These are phyloP conservation scores for Cuniculus paca DNA, from an alignment of 2,797 vertebrate genomes.

Conservation along the genomic window DNA sequence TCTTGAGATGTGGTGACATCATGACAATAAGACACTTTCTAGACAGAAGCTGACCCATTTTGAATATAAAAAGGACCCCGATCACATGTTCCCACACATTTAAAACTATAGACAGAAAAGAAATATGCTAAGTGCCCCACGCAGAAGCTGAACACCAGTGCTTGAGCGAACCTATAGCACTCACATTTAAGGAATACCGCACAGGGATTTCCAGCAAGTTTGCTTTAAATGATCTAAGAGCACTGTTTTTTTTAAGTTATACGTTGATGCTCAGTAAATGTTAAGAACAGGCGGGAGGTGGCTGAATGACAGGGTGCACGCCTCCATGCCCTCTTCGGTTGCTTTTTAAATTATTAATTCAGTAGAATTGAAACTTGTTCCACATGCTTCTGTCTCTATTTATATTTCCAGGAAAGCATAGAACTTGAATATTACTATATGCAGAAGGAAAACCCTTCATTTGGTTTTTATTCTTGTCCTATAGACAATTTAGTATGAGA, in stretches of 20 bases:
- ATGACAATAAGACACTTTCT: conserved; percentile 98
- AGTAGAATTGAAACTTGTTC: conserved; percentile 61
- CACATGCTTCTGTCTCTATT: conserved; percentile 75
- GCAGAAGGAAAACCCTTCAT: conserved; percentile 69
- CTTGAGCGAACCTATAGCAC: conserved; percentile 84
- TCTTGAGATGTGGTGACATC: conserved; percentile 98
- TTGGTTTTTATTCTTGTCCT: conserved; percentile 68
- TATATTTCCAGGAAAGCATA: conserved; percentile 67
- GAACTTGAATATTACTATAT: conserved; percentile 65
- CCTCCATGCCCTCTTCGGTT: conserved; percentile 24
- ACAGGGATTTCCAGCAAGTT: conserved; percentile 72
- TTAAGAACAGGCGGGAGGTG: conserved; percentile 73
- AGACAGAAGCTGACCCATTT: conserved; percentile 96
- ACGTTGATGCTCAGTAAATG: conserved; percentile 78
- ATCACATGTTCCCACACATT: conserved; percentile 97
- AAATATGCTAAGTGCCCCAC: conserved; percentile 85
- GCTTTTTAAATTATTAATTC: conserved; percentile 79
- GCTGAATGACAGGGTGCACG: neutral
- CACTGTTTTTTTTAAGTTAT: conserved; percentile 77
- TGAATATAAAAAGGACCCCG: conserved; percentile 95
- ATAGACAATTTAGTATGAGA: conserved; percentile 67
- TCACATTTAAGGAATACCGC: conserved; percentile 80
- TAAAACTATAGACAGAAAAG: conserved; percentile 89
- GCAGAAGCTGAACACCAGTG: conserved; percentile 77
- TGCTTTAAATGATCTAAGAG: conserved; percentile 78